Percentiles rank a stretch among this genome's conserved stretches.
Conservation (phyloP, 1,140 invertebrate species). For the Olivierus martensii region DNA sequence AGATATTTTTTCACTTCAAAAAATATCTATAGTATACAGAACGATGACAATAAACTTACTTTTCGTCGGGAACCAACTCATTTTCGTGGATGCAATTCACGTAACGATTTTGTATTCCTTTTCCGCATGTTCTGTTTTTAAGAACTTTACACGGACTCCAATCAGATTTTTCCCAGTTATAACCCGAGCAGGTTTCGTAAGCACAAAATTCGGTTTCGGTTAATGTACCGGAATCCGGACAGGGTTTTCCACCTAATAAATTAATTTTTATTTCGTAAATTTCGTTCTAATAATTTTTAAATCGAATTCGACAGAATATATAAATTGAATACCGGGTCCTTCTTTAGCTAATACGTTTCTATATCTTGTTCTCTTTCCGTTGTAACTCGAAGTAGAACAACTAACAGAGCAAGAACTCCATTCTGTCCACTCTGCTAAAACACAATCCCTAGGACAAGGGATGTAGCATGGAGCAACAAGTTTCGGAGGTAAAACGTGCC, state of each 20-base stretch:
- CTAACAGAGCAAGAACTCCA: slow-evolving; percentile 44
- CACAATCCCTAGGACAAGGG: slow-evolving; percentile 49
- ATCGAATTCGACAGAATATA: too few relatives aligned
- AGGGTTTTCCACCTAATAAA: background rate
- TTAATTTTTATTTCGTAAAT: too few relatives aligned
- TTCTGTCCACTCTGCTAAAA: slow-evolving; percentile 44
- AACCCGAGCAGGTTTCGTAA: too few relatives aligned
- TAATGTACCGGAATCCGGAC: background rate
- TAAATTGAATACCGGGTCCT: slow-evolving; percentile 37
- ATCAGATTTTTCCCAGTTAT: too few relatives aligned
- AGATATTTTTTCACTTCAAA: too few relatives aligned
- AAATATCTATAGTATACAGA: too few relatives aligned
- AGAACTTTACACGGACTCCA: too few relatives aligned
- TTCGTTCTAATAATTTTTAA: too few relatives aligned
- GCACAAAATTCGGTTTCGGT: too few relatives aligned
- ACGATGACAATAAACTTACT: too few relatives aligned
- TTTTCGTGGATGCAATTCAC: background rate
- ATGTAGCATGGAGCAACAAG: slow-evolving; percentile 36
- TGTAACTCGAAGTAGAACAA: slow-evolving; percentile 34
- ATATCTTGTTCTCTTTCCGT: slow-evolving; percentile 35
- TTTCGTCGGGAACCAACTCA: too few relatives aligned
- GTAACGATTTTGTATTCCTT: slow-evolving; percentile 1
- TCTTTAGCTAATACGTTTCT: slow-evolving; percentile 43
- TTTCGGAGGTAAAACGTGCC: too few relatives aligned
- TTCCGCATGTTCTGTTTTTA: background rate